phyloP scores from a whole-genome alignment of 2,797 vertebrate genomes.

The Scarus forsteni region DNA sequence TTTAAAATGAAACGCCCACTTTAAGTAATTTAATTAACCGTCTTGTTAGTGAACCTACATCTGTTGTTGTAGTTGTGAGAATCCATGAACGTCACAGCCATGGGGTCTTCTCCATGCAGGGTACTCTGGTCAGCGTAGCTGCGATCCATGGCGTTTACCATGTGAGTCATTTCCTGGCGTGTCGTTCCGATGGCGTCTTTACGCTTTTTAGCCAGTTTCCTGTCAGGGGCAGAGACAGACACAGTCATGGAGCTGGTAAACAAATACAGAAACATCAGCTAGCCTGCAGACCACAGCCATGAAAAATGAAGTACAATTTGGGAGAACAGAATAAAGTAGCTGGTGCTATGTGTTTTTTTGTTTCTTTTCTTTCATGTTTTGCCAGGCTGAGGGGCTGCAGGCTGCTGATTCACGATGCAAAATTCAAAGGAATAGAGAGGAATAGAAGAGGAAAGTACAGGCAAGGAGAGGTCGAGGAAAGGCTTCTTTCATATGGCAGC shows the following conservation, averaged over 20 bases:
- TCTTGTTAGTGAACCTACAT: slow-evolving; percentile 88
- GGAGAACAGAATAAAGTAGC: background rate
- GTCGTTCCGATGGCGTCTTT: slow-evolving; percentile 97
- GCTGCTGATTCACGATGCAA: slow-evolving; percentile 51
- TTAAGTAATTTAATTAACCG: background rate
- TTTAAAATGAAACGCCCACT: too few relatives aligned
- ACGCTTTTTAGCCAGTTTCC: slow-evolving; percentile 99
- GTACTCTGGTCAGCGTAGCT: slow-evolving; percentile 98
- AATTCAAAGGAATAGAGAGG: slow-evolving; percentile 34
- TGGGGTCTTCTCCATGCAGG: slow-evolving; percentile 95
- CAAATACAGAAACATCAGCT: slow-evolving; percentile 22
- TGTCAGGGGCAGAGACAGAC: slow-evolving; percentile 70
- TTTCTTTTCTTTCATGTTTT: background rate
- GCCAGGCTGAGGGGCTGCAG: slow-evolving; percentile 50
- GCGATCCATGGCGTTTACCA: slow-evolving; percentile 99
- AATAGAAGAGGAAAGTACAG: slow-evolving; percentile 56
- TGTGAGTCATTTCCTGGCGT: slow-evolving; percentile 98
- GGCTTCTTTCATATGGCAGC: slow-evolving; percentile 50
- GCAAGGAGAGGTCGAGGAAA: slow-evolving; percentile 65
- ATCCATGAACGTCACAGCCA: slow-evolving; percentile 98
- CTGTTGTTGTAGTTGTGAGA: slow-evolving; percentile 97
- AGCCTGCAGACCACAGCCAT: slow-evolving; percentile 56
- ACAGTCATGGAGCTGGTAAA: slow-evolving; percentile 40
- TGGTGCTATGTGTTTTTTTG: background rate
- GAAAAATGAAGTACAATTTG: too few relatives aligned